Evolutionary conservation across 2,797 vertebrate species (phyloP), one percentile per base, ranked within the genome.

Genomic region (Chelonia mydas): DNA sequence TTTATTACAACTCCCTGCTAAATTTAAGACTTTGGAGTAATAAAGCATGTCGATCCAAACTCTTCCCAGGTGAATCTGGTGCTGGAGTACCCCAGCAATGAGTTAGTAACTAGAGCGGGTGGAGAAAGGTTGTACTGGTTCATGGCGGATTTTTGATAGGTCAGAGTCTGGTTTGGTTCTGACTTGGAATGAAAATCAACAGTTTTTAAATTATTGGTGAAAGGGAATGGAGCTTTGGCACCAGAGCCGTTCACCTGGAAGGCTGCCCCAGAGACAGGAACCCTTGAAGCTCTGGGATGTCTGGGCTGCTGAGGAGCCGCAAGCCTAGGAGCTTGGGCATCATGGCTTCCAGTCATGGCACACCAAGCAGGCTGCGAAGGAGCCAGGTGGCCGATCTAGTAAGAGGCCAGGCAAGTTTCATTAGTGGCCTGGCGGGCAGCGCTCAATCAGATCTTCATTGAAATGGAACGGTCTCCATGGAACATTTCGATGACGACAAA

Each of bases 1-100:
- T 86, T 94, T 94, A 91, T 94, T 89, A 86, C 77, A 94, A 78
- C 59, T 89, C 68, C 57, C 19, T 49, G 87, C 83, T 80, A 86
- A 84, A 83, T 11, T 2, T 65, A 94, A 91, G 37, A 86, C 81
- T 59, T 41, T 57, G 28, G 45, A 77, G 79, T 68, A 55, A 72
- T 82, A 86, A 86, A 89, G 82, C 55, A 49, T 31, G 11, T 79
- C 21, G 41, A 86, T 86, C 55, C 25, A 77, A 89, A 89, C 65
- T 78, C 68, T 41, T 55, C 87, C 83, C 91, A 50, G 68, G 83
- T 65, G 87, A 86, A 50, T 28, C 31, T 7, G 53, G 68, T 41
- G 49, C 87, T 82, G 55, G 31, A 68, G 23, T 53, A 59, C 54
- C 72, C 33, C 47, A 72, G 50, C 78, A 57, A 55, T 11, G 41